Base-by-base conservation (phyloP, 1,140 invertebrate species). In the Potamilus streckersoni region DNA sequence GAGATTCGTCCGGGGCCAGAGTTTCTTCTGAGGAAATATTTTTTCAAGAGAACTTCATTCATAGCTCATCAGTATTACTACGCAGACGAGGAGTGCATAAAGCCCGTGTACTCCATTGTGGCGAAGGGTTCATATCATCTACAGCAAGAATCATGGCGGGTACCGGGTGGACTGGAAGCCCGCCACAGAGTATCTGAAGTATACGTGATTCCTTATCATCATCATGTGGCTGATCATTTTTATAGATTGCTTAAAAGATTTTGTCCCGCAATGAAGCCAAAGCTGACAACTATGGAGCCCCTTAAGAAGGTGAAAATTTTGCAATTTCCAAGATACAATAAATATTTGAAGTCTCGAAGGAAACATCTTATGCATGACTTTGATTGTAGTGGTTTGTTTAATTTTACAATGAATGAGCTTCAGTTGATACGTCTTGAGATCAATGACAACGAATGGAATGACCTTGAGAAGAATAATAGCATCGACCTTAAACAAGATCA, bases 351-450 rank as follows among this genome's bases (percentile, higher is more conserved):
- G 58, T 64, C 19, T 49, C 27, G 20, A 64, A 67, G 19, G 17
- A n/a, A 66, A 64, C n/a, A 59, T 17, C 58, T 55, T 65, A 56
- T 38, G 60, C 59, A 67, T 4, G 75, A 77, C 31, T 77, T 77
- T 55, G 75, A 77, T 61, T 77, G 75, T 72, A 38, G 65, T 38
- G 73, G 73, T 60, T 56, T 77, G 20, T 77, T 77, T 69, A 77
- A 77, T 63, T 77, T 77, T 63, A 77, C 75, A n/a, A 72, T 77
- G 75, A 77, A 77, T 31, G 75, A 77, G 58, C 69, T 77, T 15
- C 75, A 77, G 64, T 60, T 77, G 19, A 23, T 77, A 23, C 56
- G 65, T 55, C 65, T 72, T 14, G 69, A 72, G 63, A 73, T 61
- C 15, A 55, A 66, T 62, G 68, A 66, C 60, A 14, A 61, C 13